These are phyloP conservation scores for Athripsodes cinereus DNA, from an alignment of 2,888 invertebrate species.

Conservation along the genomic window DNA sequence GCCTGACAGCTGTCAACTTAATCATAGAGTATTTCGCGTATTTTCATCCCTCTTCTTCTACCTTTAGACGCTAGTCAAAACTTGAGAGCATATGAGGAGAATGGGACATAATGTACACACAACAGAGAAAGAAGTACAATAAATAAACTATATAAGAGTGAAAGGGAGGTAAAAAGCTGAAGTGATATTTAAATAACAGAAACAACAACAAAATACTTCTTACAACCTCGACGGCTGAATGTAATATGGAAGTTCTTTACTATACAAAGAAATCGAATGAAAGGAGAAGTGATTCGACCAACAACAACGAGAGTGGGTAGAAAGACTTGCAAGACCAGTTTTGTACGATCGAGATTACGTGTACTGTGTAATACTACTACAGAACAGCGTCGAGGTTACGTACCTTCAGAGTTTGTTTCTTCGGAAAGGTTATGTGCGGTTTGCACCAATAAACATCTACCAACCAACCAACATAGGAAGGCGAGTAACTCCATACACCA, in stretches of 20 bases:
- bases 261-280: conserved; percentile 14
- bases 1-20: too few species aligned
- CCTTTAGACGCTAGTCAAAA: too few species aligned
- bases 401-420: too few species aligned
- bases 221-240: neutral
- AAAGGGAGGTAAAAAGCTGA: neutral
- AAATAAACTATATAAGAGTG: neutral
- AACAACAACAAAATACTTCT: neutral
- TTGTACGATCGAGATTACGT: neutral
- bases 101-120: neutral
- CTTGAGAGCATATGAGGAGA: neutral
- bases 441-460: too few species aligned
- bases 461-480: too few species aligned
- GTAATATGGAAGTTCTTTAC: neutral
- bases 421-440: too few species aligned
- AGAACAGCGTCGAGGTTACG: neutral
- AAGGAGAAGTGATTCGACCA: conserved; percentile 16
- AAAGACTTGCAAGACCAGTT: conserved; percentile 13
- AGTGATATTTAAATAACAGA: neutral
- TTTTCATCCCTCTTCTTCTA: too few species aligned
- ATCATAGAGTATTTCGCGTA: too few species aligned
- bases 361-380: neutral
- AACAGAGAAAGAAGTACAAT: neutral
- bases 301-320: neutral
- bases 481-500: too few species aligned